Evolutionary conservation across 1,140 invertebrate species (phyloP), one percentile per base, ranked within the genome.

Genomic region (Ips nitidus): DNA sequence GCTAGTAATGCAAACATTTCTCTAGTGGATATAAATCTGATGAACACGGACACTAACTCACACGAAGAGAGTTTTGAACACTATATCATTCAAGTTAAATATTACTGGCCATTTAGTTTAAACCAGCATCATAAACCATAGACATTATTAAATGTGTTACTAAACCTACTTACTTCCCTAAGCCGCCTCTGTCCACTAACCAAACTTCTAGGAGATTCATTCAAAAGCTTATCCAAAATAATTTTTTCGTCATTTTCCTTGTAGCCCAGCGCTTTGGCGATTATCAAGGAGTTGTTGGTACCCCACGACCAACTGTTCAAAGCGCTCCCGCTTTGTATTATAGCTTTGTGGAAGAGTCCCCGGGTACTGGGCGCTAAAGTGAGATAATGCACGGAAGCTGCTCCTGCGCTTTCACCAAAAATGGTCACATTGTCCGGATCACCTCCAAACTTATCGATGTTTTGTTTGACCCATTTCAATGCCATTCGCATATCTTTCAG

Each of bases 401-500:
- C 84, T 0, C 85, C 85, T 36, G 84, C 79, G 70, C 81, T 83
- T 50, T 83, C 78, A 36, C 85, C 85, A 76, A 84, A 79, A 37
- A 86, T 69, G 2, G 75, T 77, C 6, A 77, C 72, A 52, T 77
- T 77, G 8, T 74, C 52, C 7, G 73, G 70, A 74, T 86, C 80
- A 2, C 85, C 85, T 57, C 80, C 75, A 69, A 86, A 86, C 41
- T 64, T 38, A 41, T 61, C 57, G 40, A 86, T 85, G 71, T 85
- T 84, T 42, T 80, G 76, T 68, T 84, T 79, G 2, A 88, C 80
- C 84, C 86, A 89, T 71, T 83, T 78, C 4, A 89, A 75, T 0
- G 81, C 84, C 70, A 84, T 68, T 2, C 85, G 74, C 71, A 86
- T 84, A 77, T 89, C 88, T 75, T 85, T 86, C 8, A 89, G 77